phyloP scores from a whole-genome alignment of 2,888 invertebrate species.

The Drosophila macrothrix region DNA sequence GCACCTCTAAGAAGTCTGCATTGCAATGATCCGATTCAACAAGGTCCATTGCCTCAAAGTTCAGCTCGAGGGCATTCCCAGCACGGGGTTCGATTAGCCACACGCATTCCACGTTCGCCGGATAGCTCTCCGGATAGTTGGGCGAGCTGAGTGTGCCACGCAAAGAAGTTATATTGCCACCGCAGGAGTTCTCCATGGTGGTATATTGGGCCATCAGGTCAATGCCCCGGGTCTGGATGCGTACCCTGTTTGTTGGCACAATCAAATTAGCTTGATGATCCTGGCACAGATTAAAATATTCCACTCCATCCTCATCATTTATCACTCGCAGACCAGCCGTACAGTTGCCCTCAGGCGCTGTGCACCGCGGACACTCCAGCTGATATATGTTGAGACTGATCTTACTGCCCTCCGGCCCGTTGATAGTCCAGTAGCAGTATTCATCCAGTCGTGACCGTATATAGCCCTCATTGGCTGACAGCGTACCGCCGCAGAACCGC shows the following conservation, averaged over 20 bases:
- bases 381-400: conserved; percentile 71
- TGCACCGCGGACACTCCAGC: conserved; percentile 74
- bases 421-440: conserved; percentile 34
- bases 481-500: conserved; percentile 65
- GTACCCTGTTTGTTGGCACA: conserved; percentile 53
- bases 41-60: conserved; percentile 89
- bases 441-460: conserved; percentile 67
- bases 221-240: conserved; percentile 55
- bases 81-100: conserved; percentile 89
- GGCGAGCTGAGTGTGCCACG: conserved; percentile 90
- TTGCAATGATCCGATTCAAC: conserved; percentile 91
- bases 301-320: conserved; percentile 46
- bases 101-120: conserved; percentile 89
- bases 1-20: conserved; percentile 94
- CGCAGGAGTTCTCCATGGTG: conserved; percentile 87
- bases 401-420: conserved; percentile 51
- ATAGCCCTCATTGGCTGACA: conserved; percentile 56
- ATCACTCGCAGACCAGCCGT: conserved; percentile 53
- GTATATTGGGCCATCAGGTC: conserved; percentile 85
- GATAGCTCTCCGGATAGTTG: conserved; percentile 89
- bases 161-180: conserved; percentile 88
- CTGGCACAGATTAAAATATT: conserved; percentile 58
- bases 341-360: conserved; percentile 44
- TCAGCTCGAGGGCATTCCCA: conserved; percentile 90
- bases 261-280: conserved; percentile 62